Percentiles rank a stretch among this genome's conserved stretches.
Conservation (phyloP, 2,113 vertebrate species). For the Odocoileus virginianus region DNA sequence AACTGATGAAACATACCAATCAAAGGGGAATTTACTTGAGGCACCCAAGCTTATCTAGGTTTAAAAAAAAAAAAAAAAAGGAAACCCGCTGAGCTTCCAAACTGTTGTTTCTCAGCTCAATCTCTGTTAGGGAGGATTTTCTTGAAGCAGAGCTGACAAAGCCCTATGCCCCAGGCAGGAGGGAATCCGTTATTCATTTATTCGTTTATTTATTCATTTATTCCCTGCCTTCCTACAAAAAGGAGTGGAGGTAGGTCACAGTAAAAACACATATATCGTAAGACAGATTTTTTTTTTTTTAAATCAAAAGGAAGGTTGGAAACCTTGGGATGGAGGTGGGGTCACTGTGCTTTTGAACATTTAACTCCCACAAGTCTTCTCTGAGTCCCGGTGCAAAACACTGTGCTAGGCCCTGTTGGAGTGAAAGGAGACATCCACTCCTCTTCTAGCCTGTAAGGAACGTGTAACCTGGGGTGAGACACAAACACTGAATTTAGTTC, state of each 20-base stretch:
- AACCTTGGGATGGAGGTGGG: not conserved
- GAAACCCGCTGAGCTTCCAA: constrained; percentile 27
- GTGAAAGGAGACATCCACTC: not conserved
- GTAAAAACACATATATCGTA: not conserved
- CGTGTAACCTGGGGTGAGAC: not conserved
- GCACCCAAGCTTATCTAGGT: constrained; percentile 71
- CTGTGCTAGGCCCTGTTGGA: not conserved
- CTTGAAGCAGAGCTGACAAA: constrained; percentile 45
- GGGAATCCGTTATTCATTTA: constrained; percentile 38
- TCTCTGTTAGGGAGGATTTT: constrained; percentile 1
- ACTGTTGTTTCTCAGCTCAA: constrained; percentile 16
- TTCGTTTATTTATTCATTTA: constrained; percentile 72
- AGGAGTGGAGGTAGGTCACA: constrained; percentile 35
- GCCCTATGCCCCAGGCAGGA: constrained; percentile 39
- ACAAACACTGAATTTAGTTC: not conserved
- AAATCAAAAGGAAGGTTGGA: not conserved
- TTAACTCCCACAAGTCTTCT: not conserved
- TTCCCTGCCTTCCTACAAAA: constrained; percentile 56
- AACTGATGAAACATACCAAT: constrained; percentile 82
- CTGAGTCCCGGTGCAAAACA: not conserved
- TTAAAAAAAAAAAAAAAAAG: not conserved
- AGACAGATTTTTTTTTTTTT: not conserved
- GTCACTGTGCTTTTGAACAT: not conserved
- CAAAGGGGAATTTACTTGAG: constrained; percentile 74
- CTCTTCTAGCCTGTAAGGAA: not conserved